Conservation (phyloP, 2,113 vertebrate genomes). For the Chaetops frenatus region DNA sequence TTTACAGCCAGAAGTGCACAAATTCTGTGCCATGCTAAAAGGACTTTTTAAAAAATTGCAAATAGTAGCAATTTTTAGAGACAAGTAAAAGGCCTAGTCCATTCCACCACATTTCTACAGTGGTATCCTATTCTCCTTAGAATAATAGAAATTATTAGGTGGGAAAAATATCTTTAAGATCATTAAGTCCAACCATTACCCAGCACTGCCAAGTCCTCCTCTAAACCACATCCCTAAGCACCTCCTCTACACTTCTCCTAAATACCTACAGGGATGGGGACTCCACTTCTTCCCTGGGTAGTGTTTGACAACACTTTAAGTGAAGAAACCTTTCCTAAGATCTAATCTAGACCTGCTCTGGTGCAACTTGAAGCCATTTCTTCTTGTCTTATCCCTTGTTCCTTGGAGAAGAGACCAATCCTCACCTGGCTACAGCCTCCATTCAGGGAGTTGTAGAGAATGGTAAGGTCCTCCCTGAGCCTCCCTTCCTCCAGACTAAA, state of each 20-base stretch:
- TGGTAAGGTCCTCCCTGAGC: background rate
- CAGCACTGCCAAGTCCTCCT: background rate
- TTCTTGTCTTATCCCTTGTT: background rate
- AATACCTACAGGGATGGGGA: background rate
- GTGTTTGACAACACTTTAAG: background rate
- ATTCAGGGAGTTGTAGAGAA: background rate
- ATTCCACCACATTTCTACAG: background rate
- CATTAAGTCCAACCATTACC: background rate
- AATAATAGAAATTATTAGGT: background rate
- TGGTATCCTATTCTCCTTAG: background rate
- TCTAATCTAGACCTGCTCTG: background rate
- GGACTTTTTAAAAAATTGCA: background rate
- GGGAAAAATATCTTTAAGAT: background rate
- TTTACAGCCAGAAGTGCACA: background rate
- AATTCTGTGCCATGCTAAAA: background rate
- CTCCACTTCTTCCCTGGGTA: background rate
- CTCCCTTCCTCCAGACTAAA: background rate
- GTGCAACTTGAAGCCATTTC: background rate
- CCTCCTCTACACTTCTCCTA: background rate
- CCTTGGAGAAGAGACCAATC: background rate
- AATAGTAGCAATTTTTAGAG: background rate
- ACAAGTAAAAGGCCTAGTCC: background rate
- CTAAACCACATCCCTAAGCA: background rate
- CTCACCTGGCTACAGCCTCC: background rate
- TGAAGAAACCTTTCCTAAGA: background rate